Evolutionary conservation across 1,140 invertebrate species (phyloP), one percentile per base, ranked within the genome.

Genomic region (Drosophila seguyi): DNA sequence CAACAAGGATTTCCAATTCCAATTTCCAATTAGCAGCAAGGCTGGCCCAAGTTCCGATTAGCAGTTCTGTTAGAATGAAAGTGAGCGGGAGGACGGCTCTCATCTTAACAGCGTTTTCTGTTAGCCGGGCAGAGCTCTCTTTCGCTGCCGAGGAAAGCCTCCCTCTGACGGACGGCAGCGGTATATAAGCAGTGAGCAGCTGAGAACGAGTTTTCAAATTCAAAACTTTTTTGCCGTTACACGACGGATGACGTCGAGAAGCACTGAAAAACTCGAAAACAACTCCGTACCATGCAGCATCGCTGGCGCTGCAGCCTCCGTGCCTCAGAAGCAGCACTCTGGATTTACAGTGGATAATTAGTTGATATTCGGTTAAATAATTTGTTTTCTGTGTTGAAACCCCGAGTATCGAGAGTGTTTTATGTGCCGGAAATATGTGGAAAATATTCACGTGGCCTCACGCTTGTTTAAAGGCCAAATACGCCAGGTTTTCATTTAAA

Each of bases 221-320:
- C 18, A 52, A 20, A 14, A 20, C 18, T 52, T 50, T 31, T 31
- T 31, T 11, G 27, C 27, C 13, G 48, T 52, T 52, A 20, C 48
- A 52, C 48, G 48, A 52, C 48, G 48, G 13, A 52, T 52, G 48
- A 52, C 48, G n/a, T 50, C 47, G 47, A 29, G 10, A 31, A 31
- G 10, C 16, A 27, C 48, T 52, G 29, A 52, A 52, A 36, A 29
- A 52, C n/a, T 52, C 29, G 29, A 52, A 52, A 20, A 20, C 29
- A 42, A 41, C 81, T 84, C 81, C 81, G 76, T 63, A 73, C 72
- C 80, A 69, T 69, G 83, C 81, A 84, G 73, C 80, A 39, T 45
- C 69, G 75, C 72, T 41, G 80, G 22, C 38, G 38, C 80, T 78
- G 75, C 75, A 72, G 80, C 62, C 44, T 45, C 66, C 52, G 75